These are phyloP conservation scores for Megaceryle torquata DNA, from an alignment of 2,113 vertebrate species.

Conservation along the genomic window DNA sequence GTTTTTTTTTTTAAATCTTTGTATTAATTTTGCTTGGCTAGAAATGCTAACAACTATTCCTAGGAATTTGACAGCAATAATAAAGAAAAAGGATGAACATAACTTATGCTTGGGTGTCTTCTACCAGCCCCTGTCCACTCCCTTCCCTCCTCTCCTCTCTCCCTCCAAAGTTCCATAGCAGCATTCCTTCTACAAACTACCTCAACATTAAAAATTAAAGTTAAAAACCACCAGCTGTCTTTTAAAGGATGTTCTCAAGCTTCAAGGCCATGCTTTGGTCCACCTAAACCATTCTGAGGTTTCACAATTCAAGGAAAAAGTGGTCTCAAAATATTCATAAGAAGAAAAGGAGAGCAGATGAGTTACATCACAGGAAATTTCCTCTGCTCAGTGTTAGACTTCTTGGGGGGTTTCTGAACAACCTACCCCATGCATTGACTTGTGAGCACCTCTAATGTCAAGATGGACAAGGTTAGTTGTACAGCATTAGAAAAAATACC, in stretches of 20 bases:
- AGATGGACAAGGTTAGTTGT: neutral
- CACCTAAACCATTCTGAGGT: neutral
- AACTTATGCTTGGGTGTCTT: neutral
- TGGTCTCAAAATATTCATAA: neutral
- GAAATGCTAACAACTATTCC: neutral
- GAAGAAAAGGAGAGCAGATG: neutral
- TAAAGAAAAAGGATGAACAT: neutral
- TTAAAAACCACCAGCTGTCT: conserved; percentile 2
- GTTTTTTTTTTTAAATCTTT: neutral
- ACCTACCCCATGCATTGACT: neutral
- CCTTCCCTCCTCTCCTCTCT: neutral
- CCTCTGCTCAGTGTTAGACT: neutral
- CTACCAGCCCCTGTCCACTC: neutral
- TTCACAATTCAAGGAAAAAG: neutral
- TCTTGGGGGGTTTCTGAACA: neutral
- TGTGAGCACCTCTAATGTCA: neutral
- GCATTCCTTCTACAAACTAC: neutral
- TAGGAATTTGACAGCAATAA: neutral
- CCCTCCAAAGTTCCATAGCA: neutral
- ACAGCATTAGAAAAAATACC: neutral
- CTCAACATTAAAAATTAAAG: neutral
- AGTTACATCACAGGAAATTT: neutral
- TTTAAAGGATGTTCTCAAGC: conserved; percentile 13
- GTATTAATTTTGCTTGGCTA: neutral
- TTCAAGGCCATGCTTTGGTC: neutral